A percentile compares a stretch with the other conserved stretches of the same genome.
Conservation (phyloP, 2,113 vertebrate genomes). For the Coptodon bakossiorum region DNA sequence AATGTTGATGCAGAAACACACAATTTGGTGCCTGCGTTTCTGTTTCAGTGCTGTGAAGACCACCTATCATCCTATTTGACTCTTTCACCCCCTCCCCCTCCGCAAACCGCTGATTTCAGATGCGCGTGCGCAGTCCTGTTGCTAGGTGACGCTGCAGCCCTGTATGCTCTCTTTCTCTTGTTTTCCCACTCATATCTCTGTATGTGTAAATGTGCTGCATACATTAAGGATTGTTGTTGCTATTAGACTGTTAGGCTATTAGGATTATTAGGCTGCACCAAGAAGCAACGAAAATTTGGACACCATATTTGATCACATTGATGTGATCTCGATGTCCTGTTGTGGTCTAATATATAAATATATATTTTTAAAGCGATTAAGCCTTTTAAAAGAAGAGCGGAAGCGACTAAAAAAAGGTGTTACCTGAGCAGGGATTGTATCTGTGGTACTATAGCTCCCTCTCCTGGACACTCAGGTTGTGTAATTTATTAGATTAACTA, state of each 20-base stretch:
- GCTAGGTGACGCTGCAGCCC: conserved; percentile 35
- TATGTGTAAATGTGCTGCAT: not conserved
- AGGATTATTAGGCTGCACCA: not conserved
- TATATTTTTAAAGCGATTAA: not conserved
- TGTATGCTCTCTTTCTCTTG: not conserved
- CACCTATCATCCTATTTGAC: not conserved
- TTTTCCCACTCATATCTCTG: not conserved
- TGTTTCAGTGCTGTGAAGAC: not conserved
- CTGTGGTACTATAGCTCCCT: conserved; percentile 22
- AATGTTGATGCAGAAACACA: not conserved
- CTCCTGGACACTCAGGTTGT: not conserved
- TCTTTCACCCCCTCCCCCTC: not conserved
- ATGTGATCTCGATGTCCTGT: not conserved
- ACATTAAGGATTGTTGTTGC: not conserved
- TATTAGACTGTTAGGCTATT: not conserved
- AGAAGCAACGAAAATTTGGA: not conserved
- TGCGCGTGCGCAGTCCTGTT: conserved; percentile 22
- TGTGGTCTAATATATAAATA: not conserved
- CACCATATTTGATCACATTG: no score
- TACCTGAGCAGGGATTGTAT: not conserved
- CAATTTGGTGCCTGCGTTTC: not conserved
- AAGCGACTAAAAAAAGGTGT: not conserved
- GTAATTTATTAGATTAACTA: not conserved
- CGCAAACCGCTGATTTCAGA: not conserved
- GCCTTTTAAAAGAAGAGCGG: not conserved